These are phyloP conservation scores for Myrmecophaga tridactyla DNA, from an alignment of 2,113 vertebrate species.

Conservation along the genomic window DNA sequence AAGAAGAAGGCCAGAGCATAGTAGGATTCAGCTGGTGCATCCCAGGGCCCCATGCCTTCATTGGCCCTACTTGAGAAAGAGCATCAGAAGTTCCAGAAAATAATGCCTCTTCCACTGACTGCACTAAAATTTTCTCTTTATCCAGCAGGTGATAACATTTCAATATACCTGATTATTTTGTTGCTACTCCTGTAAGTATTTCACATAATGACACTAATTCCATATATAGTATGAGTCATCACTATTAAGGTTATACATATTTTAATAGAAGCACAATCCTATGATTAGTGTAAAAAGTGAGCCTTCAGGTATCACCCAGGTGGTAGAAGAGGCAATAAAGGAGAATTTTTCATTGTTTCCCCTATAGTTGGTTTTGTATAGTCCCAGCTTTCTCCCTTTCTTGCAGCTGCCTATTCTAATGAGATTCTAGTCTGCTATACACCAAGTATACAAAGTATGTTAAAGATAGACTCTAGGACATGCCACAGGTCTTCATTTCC, in stretches of 20 bases:
- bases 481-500: fast-evolving
- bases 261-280: neutral
- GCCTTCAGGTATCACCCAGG: neutral
- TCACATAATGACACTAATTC: too few species aligned
- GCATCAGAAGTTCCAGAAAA: neutral
- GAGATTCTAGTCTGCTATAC: neutral
- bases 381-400: neutral
- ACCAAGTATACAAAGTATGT: neutral
- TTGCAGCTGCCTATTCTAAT: neutral
- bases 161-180: neutral
- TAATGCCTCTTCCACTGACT: neutral
- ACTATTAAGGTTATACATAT: neutral
- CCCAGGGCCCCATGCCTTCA: neutral
- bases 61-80: neutral
- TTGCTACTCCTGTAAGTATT: neutral
- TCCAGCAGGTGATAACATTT: neutral
- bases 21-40: neutral
- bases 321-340: neutral
- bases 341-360: neutral
- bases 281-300: neutral
- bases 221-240: neutral
- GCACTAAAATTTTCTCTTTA: neutral
- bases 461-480: neutral
- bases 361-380: neutral
- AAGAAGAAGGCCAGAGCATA: neutral